phyloP scores from a whole-genome alignment of 2,113 vertebrate genomes.

The Lasiurus borealis region DNA sequence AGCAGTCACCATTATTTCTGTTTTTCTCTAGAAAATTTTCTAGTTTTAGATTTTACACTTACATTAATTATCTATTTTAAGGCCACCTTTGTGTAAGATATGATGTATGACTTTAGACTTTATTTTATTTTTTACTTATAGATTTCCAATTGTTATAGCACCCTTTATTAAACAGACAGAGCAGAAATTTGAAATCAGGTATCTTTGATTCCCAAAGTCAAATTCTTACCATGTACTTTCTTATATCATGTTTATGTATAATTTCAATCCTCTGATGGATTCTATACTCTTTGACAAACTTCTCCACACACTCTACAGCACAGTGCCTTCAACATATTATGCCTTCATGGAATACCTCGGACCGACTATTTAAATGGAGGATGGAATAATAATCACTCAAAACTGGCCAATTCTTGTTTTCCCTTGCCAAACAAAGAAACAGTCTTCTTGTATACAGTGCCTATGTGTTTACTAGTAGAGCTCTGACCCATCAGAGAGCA shows the following conservation, averaged over 20 bases:
- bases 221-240: not conserved
- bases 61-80: not conserved
- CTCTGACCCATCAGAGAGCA: not conserved
- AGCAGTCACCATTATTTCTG: not conserved
- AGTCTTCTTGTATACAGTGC: not conserved
- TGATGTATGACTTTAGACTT: not conserved
- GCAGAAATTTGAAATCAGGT: not conserved
- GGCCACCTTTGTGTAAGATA: not conserved
- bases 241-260: not conserved
- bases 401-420: not conserved
- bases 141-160: not conserved
- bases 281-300: not conserved
- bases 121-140: not conserved
- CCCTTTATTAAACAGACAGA: not conserved
- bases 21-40: not conserved
- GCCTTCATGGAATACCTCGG: not conserved
- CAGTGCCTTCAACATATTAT: not conserved
- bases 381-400: not conserved
- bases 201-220: constrained; percentile 1
- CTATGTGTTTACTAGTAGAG: not conserved
- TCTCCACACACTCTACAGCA: not conserved
- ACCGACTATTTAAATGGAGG: not conserved
- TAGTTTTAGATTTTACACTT: constrained; percentile 31
- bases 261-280: not conserved
- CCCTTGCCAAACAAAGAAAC: not conserved